Conservation (phyloP, 2,113 vertebrate species). For the Cnemophilus loriae region DNA sequence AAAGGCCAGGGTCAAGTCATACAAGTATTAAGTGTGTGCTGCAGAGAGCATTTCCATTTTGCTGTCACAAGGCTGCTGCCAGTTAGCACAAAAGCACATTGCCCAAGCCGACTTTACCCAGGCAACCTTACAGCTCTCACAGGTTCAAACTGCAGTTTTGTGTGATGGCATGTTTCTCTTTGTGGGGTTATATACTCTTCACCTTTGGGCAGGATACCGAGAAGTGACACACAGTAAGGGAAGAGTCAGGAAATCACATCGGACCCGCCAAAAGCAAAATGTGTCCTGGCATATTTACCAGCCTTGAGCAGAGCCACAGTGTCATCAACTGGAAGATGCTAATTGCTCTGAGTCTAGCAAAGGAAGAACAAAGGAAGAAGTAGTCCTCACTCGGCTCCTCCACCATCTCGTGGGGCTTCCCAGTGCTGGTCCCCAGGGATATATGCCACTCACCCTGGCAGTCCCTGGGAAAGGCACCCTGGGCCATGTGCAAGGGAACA, state of each 20-base stretch:
- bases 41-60: not conserved
- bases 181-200: not conserved
- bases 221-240: not conserved
- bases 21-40: not conserved
- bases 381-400: not conserved
- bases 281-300: not conserved
- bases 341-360: not conserved
- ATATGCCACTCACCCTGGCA: fast-evolving
- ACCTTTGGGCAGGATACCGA: not conserved
- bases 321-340: not conserved
- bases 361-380: not conserved
- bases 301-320: not conserved
- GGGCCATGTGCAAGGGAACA: fast-evolving
- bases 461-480: not conserved
- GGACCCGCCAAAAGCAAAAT: fast-evolving
- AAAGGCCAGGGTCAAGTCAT: not conserved
- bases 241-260: not conserved
- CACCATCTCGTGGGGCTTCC: not conserved
- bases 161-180: not conserved
- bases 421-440: fast-evolving
- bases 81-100: not conserved
- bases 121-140: not conserved
- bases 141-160: not conserved
- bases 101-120: not conserved
- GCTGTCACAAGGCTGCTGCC: not conserved